Base-by-base conservation (phyloP, 2,797 vertebrate species). In the Oryzias sinensis region DNA sequence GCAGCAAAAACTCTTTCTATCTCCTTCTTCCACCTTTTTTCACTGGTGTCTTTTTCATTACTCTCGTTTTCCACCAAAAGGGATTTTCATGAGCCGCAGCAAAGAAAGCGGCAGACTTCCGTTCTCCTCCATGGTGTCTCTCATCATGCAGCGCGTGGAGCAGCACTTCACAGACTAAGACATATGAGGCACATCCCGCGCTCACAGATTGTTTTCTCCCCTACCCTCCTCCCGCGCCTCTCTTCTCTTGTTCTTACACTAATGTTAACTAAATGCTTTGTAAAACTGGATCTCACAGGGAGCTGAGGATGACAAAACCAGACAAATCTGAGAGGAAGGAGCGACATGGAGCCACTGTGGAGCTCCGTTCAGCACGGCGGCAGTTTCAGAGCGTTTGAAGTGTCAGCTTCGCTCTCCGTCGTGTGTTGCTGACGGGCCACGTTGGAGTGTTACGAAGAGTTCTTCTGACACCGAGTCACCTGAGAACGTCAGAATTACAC, bases 221-320 rank as follows among this genome's bases (percentile, higher is more conserved):
- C 47, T 33, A 61, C 43, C 24, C 42, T 51, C 50, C 45, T 42
- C 51, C 16, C 9, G 33, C 33, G 33, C 54, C 43, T 25, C 14
- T 8, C 25, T 63, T 67, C 60, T 69, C 59, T 66, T 72, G 77
- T 79, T 76, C 76, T 62, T 65, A 4, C 63, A 64, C 78, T 78
- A 81, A 82, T 69, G 72, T 76, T 77, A 82, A 81, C 74, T 84
- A 82, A 85, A 79, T 70, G 48, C 68, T 83, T 81, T 87, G 82
- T 83, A 77, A 72, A 74, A 73, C 76, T 68, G 73, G 61, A 78
- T 72, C 72, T 86, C 77, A 76, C 24, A 25, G 54, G 74, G 53
- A 48, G 45, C 1, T 67, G 62, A 47, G 56, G 72, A 69, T 43
- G 49, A 70, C 64, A 51, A 82, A 74, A 81, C 33, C 74, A 79